Evolutionary conservation across 2,888 invertebrate species (phyloP).

Genomic region (Drymonia ruficornis): DNA sequence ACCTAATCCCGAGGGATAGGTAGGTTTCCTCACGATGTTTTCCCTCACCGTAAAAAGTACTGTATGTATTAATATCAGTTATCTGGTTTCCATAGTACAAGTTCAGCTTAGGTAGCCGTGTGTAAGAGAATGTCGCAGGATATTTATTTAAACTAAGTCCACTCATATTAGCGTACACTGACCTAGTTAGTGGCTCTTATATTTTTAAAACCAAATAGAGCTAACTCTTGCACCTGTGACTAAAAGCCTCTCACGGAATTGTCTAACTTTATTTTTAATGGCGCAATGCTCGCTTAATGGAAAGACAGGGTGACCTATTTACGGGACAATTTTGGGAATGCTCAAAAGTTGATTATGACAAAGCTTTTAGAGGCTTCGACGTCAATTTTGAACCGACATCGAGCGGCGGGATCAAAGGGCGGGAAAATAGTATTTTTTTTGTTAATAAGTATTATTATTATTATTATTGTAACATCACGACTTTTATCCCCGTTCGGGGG

Average conservation of each 20-base stretch:
- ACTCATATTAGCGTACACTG: too few relatives aligned
- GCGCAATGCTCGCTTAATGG: slow-evolving; percentile 74
- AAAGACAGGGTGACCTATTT: slow-evolving; percentile 76
- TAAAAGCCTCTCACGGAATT: slow-evolving; percentile 73
- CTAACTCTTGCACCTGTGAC: slow-evolving; percentile 78
- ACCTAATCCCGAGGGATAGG: too few relatives aligned
- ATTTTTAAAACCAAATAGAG: slow-evolving; percentile 70
- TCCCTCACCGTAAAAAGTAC: too few relatives aligned
- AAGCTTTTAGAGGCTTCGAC: slow-evolving; percentile 67
- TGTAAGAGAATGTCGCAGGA: too few relatives aligned
- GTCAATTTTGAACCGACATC: slow-evolving; percentile 51
- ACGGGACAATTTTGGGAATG: slow-evolving; percentile 75
- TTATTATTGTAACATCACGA: too few relatives aligned
- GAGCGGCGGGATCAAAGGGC: slow-evolving; percentile 34
- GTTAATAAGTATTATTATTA: too few relatives aligned
- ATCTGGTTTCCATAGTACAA: too few relatives aligned
- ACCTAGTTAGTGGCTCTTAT: slow-evolving; percentile 38
- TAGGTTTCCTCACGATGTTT: too few relatives aligned
- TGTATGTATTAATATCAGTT: too few relatives aligned
- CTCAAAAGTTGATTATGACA: slow-evolving; percentile 71
- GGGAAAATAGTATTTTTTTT: slow-evolving; percentile 33
- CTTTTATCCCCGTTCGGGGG: too few relatives aligned
- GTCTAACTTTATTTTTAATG: slow-evolving; percentile 78
- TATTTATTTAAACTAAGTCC: too few relatives aligned
- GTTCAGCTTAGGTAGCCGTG: too few relatives aligned